Conservation (phyloP, 2,888 invertebrate genomes). For the Furcula furcula region DNA sequence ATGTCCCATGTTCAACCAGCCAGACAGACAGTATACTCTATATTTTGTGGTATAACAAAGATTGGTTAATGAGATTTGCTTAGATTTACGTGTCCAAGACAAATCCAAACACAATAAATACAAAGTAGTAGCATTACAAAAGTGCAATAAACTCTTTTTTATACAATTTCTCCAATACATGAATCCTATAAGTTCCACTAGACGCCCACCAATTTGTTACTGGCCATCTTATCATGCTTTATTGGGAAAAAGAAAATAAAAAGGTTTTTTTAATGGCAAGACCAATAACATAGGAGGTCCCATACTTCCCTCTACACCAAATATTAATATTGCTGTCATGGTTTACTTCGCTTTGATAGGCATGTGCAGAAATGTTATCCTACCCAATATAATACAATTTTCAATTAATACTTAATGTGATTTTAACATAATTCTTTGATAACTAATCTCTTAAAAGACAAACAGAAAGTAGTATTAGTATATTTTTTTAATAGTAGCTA, state of each 20-base stretch:
- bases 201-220: conserved; percentile 37
- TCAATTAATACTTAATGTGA: no score
- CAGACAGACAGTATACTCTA: no score
- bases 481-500: no score
- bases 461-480: no score
- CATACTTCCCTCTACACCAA: conserved; percentile 71
- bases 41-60: no score
- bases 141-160: conserved; percentile 24
- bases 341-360: conserved; percentile 25
- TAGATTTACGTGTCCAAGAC: not conserved
- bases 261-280: conserved; percentile 21
- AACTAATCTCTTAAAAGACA: no score
- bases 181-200: conserved; percentile 32
- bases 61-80: no score
- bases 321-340: conserved; percentile 39
- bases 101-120: conserved; percentile 17
- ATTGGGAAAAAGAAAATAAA: conserved; percentile 13
- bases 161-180: conserved; percentile 17
- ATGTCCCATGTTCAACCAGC: no score
- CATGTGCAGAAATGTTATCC: conserved; percentile 39
- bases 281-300: conserved; percentile 53
- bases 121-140: conserved; percentile 30
- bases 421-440: no score
- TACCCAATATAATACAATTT: conserved; percentile 15
- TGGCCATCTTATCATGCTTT: conserved; percentile 32